phyloP scores from a whole-genome alignment of 1,140 invertebrate genomes.

The Oppia nitens region DNA sequence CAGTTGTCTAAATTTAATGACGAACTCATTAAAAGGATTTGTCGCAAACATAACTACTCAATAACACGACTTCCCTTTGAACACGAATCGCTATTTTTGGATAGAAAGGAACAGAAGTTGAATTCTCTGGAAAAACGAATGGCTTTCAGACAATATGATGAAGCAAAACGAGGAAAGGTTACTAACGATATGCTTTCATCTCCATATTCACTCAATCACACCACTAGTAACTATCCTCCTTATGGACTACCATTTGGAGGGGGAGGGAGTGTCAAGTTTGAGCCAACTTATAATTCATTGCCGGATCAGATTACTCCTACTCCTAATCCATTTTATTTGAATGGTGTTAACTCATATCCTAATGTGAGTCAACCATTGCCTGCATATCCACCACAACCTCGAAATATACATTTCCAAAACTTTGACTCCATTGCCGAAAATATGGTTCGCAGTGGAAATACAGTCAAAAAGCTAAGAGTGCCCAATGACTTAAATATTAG shows the following conservation, averaged over 20 bases:
- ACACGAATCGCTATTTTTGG: slow-evolving; percentile 87
- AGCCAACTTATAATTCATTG: not conserved
- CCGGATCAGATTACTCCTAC: not conserved
- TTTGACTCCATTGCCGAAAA: not conserved
- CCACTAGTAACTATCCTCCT: not conserved
- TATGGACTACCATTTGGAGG: too few species aligned
- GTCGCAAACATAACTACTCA: slow-evolving; percentile 44
- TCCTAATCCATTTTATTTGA: not conserved
- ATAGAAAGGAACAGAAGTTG: slow-evolving; percentile 85
- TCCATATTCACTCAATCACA: not conserved
- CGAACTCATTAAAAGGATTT: slow-evolving; percentile 55
- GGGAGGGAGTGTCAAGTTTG: too few species aligned
- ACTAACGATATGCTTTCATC: not conserved
- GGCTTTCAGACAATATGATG: slow-evolving; percentile 77
- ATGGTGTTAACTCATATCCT: not conserved
- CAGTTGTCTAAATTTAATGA: slow-evolving; percentile 57
- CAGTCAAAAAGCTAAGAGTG: not conserved
- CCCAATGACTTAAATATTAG: not conserved
- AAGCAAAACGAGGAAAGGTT: not conserved
- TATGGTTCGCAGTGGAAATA: not conserved
- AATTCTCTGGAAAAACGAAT: slow-evolving; percentile 84
- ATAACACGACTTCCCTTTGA: slow-evolving; percentile 59
- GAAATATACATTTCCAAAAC: not conserved
- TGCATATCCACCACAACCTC: not conserved
- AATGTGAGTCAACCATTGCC: not conserved